These are phyloP conservation scores for Spisula solida DNA, from an alignment of 2,888 invertebrate species.

Conservation along the genomic window DNA sequence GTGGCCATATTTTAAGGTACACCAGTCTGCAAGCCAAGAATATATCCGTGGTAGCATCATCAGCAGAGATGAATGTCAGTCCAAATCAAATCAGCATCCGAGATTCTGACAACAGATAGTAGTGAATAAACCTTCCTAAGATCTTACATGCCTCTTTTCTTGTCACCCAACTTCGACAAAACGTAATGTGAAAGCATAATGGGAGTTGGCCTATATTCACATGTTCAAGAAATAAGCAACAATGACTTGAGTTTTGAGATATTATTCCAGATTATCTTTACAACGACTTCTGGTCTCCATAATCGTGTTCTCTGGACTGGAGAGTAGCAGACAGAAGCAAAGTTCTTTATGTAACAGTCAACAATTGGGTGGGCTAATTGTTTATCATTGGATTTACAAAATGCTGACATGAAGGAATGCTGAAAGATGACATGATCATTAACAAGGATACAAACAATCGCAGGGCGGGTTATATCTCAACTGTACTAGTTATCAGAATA, in stretches of 20 bases:
- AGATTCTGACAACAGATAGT: constrained; percentile 38
- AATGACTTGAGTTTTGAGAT: constrained; percentile 29
- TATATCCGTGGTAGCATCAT: constrained; percentile 34
- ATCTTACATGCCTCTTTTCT: constrained; percentile 21
- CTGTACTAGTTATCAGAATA: not conserved
- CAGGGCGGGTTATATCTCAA: not conserved
- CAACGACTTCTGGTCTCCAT: constrained; percentile 31
- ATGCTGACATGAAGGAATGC: not conserved
- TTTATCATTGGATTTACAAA: constrained; percentile 14
- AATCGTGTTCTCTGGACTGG: not conserved
- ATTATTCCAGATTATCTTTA: constrained; percentile 1
- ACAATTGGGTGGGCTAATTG: constrained; percentile 12
- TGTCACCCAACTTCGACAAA: constrained; percentile 31
- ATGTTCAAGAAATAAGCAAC: constrained; percentile 25
- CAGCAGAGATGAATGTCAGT: constrained; percentile 37
- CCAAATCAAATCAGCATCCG: constrained; percentile 19
- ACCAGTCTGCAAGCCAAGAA: constrained; percentile 39
- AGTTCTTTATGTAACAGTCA: not conserved
- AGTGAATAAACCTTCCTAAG: constrained; percentile 21
- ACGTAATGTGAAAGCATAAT: constrained; percentile 41
- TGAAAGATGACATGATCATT: constrained; percentile 3
- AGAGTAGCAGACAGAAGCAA: not conserved
- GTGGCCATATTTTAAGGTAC: constrained; percentile 40
- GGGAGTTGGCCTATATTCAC: constrained; percentile 29
- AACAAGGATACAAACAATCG: not conserved